phyloP scores from a whole-genome alignment of 2,113 vertebrate species.

The Phrynosoma platyrhinos region DNA sequence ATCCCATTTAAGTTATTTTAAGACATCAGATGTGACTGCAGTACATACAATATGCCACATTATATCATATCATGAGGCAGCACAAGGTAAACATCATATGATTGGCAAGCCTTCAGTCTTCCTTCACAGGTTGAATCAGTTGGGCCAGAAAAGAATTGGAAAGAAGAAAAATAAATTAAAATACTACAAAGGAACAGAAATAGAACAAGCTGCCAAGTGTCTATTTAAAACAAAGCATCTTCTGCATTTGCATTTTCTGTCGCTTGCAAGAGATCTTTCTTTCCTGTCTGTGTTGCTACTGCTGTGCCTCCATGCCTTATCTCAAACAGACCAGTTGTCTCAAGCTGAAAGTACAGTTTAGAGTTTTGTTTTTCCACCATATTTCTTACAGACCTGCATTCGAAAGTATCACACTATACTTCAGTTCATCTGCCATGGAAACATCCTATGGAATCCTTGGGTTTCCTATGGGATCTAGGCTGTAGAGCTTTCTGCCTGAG shows the following conservation, averaged over 20 bases:
- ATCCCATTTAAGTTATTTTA: constrained; percentile 60
- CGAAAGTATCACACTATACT: too few relatives aligned
- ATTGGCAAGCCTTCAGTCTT: constrained; percentile 21
- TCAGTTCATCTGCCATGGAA: too few relatives aligned
- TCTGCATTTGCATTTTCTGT: neutral
- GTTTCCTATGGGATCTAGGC: too few relatives aligned
- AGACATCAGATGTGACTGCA: constrained; percentile 44
- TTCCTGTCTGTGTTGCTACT: neutral
- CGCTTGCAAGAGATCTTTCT: neutral
- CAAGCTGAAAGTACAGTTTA: neutral
- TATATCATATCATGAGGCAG: constrained; percentile 53
- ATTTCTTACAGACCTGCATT: neutral
- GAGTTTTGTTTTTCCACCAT: neutral
- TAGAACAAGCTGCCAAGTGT: neutral
- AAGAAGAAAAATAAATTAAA: constrained; percentile 10
- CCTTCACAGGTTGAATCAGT: constrained; percentile 29
- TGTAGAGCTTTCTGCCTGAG: too few relatives aligned
- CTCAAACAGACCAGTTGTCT: neutral
- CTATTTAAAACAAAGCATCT: neutral
- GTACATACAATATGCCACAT: neutral
- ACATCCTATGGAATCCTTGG: too few relatives aligned
- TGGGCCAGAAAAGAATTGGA: constrained; percentile 5
- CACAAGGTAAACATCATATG: constrained; percentile 49
- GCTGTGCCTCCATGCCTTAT: neutral
- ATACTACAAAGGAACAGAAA: constrained; percentile 9